phyloP scores from a whole-genome alignment of 2,888 invertebrate species.

The Thecophora atra region DNA sequence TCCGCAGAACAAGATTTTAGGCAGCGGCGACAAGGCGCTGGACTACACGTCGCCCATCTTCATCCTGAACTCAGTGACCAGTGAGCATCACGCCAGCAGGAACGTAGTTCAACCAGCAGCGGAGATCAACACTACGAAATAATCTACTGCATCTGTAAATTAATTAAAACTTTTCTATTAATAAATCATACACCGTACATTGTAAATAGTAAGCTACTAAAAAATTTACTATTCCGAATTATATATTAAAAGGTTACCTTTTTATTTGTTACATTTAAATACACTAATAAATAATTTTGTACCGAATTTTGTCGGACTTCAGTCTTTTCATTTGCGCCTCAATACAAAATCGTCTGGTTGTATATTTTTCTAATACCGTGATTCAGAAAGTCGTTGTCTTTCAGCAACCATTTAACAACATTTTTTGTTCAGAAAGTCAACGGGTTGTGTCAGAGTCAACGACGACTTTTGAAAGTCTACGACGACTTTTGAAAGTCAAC shows the following conservation, averaged over 20 bases:
- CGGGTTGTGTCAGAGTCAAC: too few species aligned
- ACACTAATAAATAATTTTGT: constrained; percentile 45
- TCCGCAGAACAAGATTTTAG: constrained; percentile 41
- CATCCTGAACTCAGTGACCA: constrained; percentile 58
- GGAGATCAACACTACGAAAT: not conserved
- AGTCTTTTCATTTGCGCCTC: too few species aligned
- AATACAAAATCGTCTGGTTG: too few species aligned
- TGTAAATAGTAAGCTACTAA: constrained; percentile 36
- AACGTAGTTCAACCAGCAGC: not conserved
- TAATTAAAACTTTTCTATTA: constrained; percentile 29
- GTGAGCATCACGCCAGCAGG: constrained; percentile 51
- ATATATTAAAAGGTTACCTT: not conserved
- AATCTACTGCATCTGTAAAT: constrained; percentile 23
- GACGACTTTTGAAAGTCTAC: too few species aligned
- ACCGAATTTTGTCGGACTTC: not conserved
- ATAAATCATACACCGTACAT: constrained; percentile 23
- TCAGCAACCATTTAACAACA: too few species aligned
- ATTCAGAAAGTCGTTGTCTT: too few species aligned
- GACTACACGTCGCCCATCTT: constrained; percentile 66
- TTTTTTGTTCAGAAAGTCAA: too few species aligned
- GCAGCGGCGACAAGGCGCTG: constrained; percentile 55
- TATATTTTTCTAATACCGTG: too few species aligned
- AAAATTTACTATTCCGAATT: not conserved
- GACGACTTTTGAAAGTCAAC: too few species aligned
- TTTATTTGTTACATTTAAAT: constrained; percentile 46